These are phyloP conservation scores for Xiphias gladius DNA, from an alignment of 2,113 vertebrate genomes.

Conservation along the genomic window DNA sequence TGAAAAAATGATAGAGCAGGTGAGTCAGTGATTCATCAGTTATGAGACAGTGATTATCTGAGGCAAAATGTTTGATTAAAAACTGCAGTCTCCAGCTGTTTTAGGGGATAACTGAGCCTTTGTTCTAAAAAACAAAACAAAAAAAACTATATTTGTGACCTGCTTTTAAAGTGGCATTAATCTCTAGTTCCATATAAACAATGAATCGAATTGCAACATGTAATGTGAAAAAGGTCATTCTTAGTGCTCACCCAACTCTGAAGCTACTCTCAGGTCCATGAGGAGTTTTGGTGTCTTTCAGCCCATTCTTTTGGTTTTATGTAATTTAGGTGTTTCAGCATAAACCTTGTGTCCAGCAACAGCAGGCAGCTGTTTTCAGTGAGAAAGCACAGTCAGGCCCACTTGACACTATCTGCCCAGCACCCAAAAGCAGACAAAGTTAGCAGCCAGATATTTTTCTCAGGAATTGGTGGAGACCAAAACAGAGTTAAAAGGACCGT, in stretches of 20 bases:
- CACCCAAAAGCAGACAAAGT: not conserved
- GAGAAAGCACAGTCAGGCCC: not conserved
- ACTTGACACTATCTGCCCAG: not conserved
- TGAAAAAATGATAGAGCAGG: constrained; percentile 94
- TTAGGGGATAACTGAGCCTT: not conserved
- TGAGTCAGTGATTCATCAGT: constrained; percentile 65
- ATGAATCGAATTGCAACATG: not conserved
- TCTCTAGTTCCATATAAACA: not conserved
- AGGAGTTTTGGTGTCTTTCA: not conserved
- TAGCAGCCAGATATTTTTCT: not conserved
- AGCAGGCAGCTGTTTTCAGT: not conserved
- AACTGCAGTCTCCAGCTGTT: not conserved
- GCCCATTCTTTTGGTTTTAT: too few species aligned
- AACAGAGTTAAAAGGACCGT: not conserved
- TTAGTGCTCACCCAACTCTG: not conserved
- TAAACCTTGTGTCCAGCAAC: too few species aligned
- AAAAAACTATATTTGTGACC: not conserved
- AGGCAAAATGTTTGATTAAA: not conserved
- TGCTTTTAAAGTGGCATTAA: not conserved
- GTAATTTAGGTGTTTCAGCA: too few species aligned
- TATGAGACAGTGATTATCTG: not conserved
- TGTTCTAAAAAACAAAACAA: too few species aligned
- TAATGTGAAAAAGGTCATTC: not conserved
- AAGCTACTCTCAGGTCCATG: not conserved
- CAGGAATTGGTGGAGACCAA: not conserved